Base-by-base conservation (phyloP, 2,797 vertebrate genomes). In the Sebastes hopkinsi region DNA sequence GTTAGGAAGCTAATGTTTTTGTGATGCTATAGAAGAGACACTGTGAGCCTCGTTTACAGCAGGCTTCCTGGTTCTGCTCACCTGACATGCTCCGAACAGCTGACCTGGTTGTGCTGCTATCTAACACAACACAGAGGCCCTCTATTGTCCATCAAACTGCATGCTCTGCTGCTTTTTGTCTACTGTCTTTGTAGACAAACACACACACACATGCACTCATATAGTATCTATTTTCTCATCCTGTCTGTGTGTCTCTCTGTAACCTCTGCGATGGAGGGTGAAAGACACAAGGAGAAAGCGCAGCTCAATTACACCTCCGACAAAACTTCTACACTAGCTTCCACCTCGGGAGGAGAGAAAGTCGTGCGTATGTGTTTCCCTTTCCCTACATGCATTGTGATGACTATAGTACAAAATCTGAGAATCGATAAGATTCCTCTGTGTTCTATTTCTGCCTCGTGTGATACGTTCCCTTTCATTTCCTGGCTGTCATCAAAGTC, bases 401-500 rank as follows among this genome's bases (percentile, higher is more conserved):
- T 79, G 81, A 74, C 64, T 66, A 27, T 8, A 16, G 62, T 36
- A 14, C 5, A 77, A 79, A 56, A 72, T 64, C 34, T 56, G 59
- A 81, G 27, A 83, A 82, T 87, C 84, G 69, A 82, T 85, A 81
- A 66, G 32, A 62, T 1, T 18, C 6, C 54, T 55, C 75, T 81
- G 18, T 61, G 73, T 74, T 86, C 81, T 90, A 76, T 90, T 86
- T 87, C 61, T 91, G 81, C 23, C 74, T 38, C 1, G n/a, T n/a
- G 78, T 58, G 56, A 77, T 68, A 58, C 1, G 3, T 62, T 79
- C 42, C 52, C 76, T 86, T 80, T 91, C 54, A 82, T 78, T 89
- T 88, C 65, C 73, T 72, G 77, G 34, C 69, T 75, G 46, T 79
- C 74, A 81, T 86, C 69, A 75, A 75, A 66, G 77, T 72, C 70